Conservation (phyloP, 1,140 invertebrate genomes). For the Ylistrum balloti region DNA sequence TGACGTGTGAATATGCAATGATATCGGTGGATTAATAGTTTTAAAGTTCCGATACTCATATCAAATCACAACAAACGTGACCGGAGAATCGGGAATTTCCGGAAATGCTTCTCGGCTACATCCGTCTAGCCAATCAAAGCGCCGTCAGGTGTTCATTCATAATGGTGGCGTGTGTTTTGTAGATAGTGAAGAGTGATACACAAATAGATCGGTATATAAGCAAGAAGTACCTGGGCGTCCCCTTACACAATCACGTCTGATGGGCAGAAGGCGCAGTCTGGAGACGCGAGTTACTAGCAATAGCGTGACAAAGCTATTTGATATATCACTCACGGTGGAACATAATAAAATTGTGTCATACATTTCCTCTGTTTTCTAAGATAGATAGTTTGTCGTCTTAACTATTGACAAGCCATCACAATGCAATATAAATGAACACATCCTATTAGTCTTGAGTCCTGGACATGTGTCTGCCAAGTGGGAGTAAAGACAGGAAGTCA, state of each 20-base stretch:
- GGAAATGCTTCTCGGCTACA: neutral
- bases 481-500: neutral
- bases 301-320: neutral
- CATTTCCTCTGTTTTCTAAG: neutral
- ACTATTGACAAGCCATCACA: neutral
- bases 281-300: neutral
- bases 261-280: neutral
- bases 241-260: neutral
- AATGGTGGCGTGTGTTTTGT: constrained; percentile 14
- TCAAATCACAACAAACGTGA: neutral
- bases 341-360: neutral
- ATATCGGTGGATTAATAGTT: neutral
- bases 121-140: constrained; percentile 31
- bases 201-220: constrained; percentile 35
- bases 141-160: constrained; percentile 31
- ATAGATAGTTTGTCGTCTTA: neutral
- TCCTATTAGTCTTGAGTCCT: neutral
- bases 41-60: neutral
- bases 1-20: too few species aligned
- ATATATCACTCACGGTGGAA: too few species aligned
- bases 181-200: neutral
- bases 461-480: neutral
- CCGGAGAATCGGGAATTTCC: neutral
- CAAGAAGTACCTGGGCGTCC: neutral
- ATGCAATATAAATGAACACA: too few species aligned